phyloP scores from a whole-genome alignment of 1,140 invertebrate species.

The Gyrodactylus salaris region DNA sequence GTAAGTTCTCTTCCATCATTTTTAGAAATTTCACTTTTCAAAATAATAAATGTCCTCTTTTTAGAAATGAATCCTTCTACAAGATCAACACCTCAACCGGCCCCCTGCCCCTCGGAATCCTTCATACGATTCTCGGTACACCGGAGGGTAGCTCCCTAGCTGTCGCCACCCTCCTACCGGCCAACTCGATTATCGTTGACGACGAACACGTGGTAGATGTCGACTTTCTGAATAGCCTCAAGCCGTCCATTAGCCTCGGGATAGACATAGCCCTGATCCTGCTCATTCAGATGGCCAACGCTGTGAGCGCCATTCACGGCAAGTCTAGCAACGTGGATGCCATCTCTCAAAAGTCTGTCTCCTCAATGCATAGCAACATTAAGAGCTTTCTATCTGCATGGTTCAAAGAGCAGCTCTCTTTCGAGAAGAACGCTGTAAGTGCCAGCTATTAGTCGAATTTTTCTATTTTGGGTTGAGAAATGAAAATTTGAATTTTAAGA shows the following conservation, averaged over 20 bases:
- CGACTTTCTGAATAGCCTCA: neutral
- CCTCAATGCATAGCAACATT: neutral
- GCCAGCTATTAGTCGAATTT: no score
- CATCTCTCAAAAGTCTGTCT: neutral
- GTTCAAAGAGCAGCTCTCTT: neutral
- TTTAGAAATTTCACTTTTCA: no score
- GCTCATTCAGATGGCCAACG: neutral
- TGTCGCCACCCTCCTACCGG: neutral
- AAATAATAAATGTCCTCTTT: no score
- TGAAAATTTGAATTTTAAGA: no score
- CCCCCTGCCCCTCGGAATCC: neutral
- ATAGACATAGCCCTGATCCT: neutral
- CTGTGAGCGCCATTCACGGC: neutral
- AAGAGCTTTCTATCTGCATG: neutral
- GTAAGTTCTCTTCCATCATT: no score
- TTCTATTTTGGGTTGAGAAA: no score
- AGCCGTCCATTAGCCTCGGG: neutral
- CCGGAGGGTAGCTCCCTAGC: neutral
- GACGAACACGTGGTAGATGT: neutral
- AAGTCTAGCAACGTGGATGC: neutral
- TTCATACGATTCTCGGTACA: neutral
- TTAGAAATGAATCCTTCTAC: no score
- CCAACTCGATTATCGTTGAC: neutral
- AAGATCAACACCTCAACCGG: neutral
- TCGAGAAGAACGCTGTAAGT: neutral